phyloP scores from a whole-genome alignment of 2,888 invertebrate species.

The Hartigia nigra region DNA sequence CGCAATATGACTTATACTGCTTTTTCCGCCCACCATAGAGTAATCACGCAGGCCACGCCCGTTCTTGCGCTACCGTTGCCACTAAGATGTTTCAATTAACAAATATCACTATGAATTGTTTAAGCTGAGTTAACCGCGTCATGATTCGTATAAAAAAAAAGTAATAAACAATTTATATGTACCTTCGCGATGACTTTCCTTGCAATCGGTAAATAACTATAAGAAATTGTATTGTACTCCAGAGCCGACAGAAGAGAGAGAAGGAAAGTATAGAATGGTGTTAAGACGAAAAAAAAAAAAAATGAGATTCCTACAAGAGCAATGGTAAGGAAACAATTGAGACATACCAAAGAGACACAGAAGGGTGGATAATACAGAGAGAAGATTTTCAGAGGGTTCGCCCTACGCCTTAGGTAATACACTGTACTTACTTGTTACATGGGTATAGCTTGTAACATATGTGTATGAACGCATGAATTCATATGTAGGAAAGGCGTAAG shows the following conservation, averaged over 20 bases:
- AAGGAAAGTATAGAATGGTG: neutral
- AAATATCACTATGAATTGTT: slow-evolving; percentile 28
- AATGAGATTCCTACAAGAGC: neutral
- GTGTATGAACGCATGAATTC: neutral
- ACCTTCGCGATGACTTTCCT: too few species aligned
- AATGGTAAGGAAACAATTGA: slow-evolving; percentile 30
- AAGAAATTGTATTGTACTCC: neutral
- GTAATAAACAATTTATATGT: neutral
- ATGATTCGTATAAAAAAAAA: neutral
- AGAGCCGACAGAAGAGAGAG: neutral
- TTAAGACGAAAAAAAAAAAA: too few species aligned
- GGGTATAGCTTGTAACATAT: neutral
- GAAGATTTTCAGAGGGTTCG: slow-evolving; percentile 27
- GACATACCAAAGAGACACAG: slow-evolving; percentile 22
- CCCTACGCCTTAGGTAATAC: slow-evolving; percentile 22
- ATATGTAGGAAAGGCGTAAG: neutral
- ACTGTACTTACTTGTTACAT: neutral
- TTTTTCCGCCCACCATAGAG: slow-evolving; percentile 39
- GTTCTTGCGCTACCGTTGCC: slow-evolving; percentile 31
- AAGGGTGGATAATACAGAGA: slow-evolving; percentile 18
- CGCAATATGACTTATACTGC: slow-evolving; percentile 41
- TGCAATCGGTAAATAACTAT: neutral
- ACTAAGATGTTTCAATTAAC: slow-evolving; percentile 53
- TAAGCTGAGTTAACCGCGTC: neutral
- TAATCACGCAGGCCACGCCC: slow-evolving; percentile 43